Base-by-base conservation (phyloP, 2,113 vertebrate species). In the Sterrhoptilus dennistouni region DNA sequence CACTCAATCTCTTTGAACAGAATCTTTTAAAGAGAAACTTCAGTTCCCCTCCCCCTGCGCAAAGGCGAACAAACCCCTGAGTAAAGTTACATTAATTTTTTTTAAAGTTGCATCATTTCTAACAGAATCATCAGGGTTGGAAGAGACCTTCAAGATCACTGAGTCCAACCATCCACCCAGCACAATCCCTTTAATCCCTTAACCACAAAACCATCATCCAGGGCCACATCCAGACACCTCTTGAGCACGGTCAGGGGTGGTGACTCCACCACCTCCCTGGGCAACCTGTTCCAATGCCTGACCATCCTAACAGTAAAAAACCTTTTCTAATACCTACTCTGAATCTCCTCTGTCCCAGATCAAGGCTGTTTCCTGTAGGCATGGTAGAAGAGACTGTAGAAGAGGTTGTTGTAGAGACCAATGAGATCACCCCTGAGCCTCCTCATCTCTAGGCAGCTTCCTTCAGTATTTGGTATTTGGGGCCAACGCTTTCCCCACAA, bases 221-320 rank as follows among this genome's bases (percentile, higher is more conserved):
- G 23, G 0, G 0, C 9, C 54, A 38, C 23, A 28, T 24, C 38
- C 66, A 64, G 42, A 27, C 25, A 14, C 18, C 4, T 19, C 76
- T 6, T 13, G 27, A 31, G 15, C 36, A 24, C 14, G 1, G 0
- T 29, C 15, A 8, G 29, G 21, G 5, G 1, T 47, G 16, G n/a
- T 47, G 49, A 23, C 14, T 70, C 50, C 35, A 64, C 25, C 50
- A 50, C 9, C 18, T 28, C 57, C 20, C 22, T 50, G 59, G 14
- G 14, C 12, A 50, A 3, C 22, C 22, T 64, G 0, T 36, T 80
- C 35, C 25, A 42, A 11, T 31, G 14, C 35, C 35, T 71, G 25
- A 11, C 31, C 21, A 23, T 40, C 31, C 20, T 20, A 27, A 49
- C 14, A 50, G 42, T 20, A 61, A 68, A 59, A 42, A 59, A 14